These are phyloP conservation scores for Habrosyne pyritoides DNA, from an alignment of 2,888 invertebrate genomes.

Conservation along the genomic window DNA sequence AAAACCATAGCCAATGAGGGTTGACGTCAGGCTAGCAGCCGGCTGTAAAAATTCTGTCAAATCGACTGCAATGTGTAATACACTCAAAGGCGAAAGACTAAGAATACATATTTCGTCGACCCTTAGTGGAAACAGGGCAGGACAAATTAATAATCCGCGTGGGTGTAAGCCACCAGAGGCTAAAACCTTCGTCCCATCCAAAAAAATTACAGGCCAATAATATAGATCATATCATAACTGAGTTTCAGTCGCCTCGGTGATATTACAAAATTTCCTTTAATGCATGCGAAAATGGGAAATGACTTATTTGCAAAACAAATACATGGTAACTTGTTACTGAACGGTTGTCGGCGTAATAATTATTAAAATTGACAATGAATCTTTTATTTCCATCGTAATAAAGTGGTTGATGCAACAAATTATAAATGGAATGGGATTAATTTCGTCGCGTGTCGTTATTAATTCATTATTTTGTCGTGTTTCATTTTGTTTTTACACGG, in stretches of 20 bases:
- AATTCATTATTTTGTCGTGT: not conserved
- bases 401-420: not conserved
- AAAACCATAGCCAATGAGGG: too few species aligned
- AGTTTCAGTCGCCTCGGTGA: not conserved
- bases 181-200: too few species aligned
- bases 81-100: too few species aligned
- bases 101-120: too few species aligned
- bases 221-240: not conserved
- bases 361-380: not conserved
- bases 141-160: too few species aligned
- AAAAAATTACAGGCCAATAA: too few species aligned
- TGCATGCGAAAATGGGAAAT: not conserved
- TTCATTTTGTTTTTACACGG: not conserved
- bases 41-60: too few species aligned
- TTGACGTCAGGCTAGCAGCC: too few species aligned
- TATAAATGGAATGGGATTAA: constrained; percentile 3
- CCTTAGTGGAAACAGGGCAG: too few species aligned
- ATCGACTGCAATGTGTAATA: too few species aligned
- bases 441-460: not conserved
- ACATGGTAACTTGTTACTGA: not conserved
- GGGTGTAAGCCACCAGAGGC: too few species aligned
- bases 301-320: not conserved
- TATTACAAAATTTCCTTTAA: not conserved
- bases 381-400: not conserved
- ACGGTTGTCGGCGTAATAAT: not conserved